phyloP scores from a whole-genome alignment of 2,797 vertebrate genomes.

The Oreortyx pictus region DNA sequence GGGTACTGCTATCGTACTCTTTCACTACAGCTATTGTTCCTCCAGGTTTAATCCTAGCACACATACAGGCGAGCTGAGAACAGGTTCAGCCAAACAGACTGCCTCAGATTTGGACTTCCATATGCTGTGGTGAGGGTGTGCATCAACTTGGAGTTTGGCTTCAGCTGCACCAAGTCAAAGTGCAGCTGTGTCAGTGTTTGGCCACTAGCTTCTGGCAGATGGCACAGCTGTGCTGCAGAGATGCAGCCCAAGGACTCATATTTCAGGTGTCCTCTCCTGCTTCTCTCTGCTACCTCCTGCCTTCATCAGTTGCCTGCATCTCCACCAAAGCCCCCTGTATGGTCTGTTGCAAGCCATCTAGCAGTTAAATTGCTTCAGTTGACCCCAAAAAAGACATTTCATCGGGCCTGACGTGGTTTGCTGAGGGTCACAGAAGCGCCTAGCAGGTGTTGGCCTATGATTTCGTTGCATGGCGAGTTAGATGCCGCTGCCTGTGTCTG shows the following conservation, averaged over 20 bases:
- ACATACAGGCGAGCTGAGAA: background rate
- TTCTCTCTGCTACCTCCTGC: background rate
- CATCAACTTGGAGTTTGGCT: background rate
- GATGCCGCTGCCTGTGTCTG: background rate
- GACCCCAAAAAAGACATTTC: background rate
- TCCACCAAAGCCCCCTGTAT: background rate
- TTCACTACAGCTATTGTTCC: accelerated
- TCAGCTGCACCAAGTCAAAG: background rate
- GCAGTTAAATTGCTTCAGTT: background rate
- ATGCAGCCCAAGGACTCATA: background rate
- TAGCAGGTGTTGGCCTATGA: accelerated
- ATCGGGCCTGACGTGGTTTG: background rate
- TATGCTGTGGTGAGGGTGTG: too few relatives aligned
- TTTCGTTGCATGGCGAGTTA: background rate
- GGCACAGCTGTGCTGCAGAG: background rate
- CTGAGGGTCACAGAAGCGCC: background rate
- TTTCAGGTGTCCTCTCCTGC: background rate
- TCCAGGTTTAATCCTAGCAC: background rate
- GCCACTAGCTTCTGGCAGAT: background rate
- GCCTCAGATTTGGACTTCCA: background rate
- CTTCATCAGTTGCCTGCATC: background rate
- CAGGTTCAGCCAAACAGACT: background rate
- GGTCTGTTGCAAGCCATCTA: background rate
- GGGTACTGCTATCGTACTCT: background rate
- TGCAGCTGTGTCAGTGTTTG: background rate